These are phyloP conservation scores for Pyrocephalus nanus DNA, from an alignment of 2,797 vertebrate genomes.

Conservation along the genomic window DNA sequence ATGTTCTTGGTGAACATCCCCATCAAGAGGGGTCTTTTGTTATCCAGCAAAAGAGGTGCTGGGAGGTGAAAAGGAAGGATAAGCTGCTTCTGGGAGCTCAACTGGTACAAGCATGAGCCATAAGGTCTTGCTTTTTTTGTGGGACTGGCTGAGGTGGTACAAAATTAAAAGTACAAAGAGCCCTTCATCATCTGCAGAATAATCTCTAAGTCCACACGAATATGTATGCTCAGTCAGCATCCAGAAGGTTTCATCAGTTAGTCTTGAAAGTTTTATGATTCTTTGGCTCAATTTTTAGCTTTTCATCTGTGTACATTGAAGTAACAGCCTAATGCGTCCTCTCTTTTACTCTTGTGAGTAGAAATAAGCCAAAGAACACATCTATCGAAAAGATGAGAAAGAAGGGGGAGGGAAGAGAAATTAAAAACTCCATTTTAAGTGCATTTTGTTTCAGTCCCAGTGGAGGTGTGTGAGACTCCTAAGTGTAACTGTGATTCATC, in stretches of 20 bases:
- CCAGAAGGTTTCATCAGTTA: background rate
- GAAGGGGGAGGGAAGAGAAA: background rate
- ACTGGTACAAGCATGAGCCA: fast-evolving
- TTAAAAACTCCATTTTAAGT: background rate
- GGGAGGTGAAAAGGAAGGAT: background rate
- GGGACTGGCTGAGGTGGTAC: background rate
- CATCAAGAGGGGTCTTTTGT: background rate
- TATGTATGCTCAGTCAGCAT: background rate
- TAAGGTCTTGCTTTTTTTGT: background rate
- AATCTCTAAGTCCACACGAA: background rate
- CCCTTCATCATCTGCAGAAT: background rate
- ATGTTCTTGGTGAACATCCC: background rate
- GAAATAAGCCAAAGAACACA: background rate
- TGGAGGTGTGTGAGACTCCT: background rate
- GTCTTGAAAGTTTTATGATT: background rate
- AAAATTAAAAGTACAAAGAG: background rate
- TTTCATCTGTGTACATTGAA: background rate
- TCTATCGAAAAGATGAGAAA: background rate
- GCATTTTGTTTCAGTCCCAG: background rate
- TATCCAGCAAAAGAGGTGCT: fast-evolving
- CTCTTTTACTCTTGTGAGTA: background rate
- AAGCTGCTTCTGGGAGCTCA: background rate
- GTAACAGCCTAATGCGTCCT: background rate
- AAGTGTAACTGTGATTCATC: background rate
- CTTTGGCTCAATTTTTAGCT: background rate